phyloP scores from a whole-genome alignment of 2,888 invertebrate species.

The Eurytoma adleriae region DNA sequence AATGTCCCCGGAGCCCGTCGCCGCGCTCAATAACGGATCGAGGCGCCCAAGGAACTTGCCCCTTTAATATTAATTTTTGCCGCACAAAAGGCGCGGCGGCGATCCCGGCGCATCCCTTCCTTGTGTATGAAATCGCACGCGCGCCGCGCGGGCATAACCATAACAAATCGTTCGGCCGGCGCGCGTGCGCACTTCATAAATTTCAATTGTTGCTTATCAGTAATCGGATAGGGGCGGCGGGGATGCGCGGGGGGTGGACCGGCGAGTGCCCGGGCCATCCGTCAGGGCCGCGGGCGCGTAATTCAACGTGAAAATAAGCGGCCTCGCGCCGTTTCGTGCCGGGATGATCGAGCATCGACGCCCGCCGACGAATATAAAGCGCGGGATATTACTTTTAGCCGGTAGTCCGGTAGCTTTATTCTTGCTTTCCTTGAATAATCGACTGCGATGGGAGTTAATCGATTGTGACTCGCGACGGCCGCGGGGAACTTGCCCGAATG shows the following conservation, averaged over 20 bases:
- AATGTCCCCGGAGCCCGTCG: not conserved
- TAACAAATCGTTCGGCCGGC: constrained; percentile 26
- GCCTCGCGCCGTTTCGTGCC: not conserved
- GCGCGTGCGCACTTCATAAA: constrained; percentile 33
- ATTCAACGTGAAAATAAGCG: constrained; percentile 21
- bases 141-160: not conserved
- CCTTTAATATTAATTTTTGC: not conserved
- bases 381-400: no score
- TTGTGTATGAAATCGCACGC: not conserved
- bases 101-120: not conserved
- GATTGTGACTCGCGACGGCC: no score
- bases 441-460: no score
- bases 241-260: not conserved
- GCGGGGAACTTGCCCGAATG: no score
- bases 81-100: constrained; percentile 18
- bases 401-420: no score
- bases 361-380: no score
- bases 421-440: no score
- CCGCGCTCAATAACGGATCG: not conserved
- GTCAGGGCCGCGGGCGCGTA: constrained; percentile 2
- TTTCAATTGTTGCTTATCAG: constrained; percentile 47
- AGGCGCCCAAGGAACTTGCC: not conserved
- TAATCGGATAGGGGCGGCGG: constrained; percentile 17
- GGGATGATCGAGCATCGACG: constrained; percentile 17
- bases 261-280: constrained; percentile 4